These are phyloP conservation scores for Sminthurides aquaticus DNA, from an alignment of 2,888 invertebrate genomes.

Conservation along the genomic window DNA sequence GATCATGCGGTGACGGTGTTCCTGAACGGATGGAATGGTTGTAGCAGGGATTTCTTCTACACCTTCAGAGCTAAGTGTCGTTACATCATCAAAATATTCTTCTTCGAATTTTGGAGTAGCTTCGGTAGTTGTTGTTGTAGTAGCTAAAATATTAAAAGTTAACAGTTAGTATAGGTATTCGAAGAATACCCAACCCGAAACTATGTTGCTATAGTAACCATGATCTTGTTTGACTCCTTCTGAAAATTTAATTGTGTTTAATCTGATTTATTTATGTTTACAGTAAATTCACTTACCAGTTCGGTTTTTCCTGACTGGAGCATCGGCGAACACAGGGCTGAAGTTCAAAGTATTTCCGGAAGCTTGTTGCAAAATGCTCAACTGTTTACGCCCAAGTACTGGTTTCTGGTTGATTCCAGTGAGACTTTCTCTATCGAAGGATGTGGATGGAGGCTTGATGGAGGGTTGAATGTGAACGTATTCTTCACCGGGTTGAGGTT, in stretches of 20 bases:
- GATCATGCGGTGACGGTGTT: conserved; percentile 27
- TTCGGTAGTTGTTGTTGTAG: conserved; percentile 21
- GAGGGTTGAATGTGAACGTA: conserved; percentile 32
- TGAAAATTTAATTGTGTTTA: background rate
- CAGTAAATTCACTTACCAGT: background rate
- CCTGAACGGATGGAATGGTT: conserved; percentile 22
- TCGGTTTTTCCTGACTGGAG: background rate
- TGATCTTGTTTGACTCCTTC: background rate
- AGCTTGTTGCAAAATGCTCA: conserved; percentile 38
- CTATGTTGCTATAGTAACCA: no score
- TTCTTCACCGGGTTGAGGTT: conserved; percentile 37
- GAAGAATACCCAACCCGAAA: background rate
- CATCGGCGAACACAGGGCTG: conserved; percentile 35
- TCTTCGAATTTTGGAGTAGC: conserved; percentile 24
- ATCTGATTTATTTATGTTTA: no score
- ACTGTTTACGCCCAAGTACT: conserved; percentile 27
- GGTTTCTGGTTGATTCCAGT: conserved; percentile 38
- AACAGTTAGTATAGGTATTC: background rate
- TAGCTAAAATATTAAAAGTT: background rate
- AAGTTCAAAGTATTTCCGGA: conserved; percentile 41
- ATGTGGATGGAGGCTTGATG: background rate
- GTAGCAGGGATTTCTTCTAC: conserved; percentile 27
- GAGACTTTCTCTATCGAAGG: conserved; percentile 21
- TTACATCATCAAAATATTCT: conserved; percentile 32
- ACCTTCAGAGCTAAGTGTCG: conserved; percentile 18